Evolutionary conservation across 2,113 vertebrate species (phyloP), one percentile per base, ranked within the genome.

Genomic region (Thryonomys swinderianus): DNA sequence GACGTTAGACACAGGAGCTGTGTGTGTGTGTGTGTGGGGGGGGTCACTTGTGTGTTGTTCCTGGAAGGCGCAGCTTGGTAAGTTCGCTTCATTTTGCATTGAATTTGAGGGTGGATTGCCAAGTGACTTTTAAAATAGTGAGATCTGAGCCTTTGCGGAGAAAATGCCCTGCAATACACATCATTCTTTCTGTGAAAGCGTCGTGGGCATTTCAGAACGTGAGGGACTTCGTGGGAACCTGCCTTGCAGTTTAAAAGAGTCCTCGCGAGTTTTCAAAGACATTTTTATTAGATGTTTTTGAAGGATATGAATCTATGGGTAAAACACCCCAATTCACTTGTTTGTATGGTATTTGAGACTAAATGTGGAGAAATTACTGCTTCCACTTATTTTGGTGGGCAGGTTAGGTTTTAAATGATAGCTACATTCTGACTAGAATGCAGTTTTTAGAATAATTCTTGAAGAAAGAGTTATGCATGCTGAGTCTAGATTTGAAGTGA

Each of bases 61-160:
- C 73, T 86, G 95, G 85, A 96, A 97, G 80, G 87, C 57, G 66
- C 67, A 94, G 93, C 92, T 93, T 88, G 83, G 94, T 98, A 95
- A 98, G 96, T 95, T 89, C 57, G 73, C 42, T 86, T 85, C 55
- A 48, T 64, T 88, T 91, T 91, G 45, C 94, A 88, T 69, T 87
- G 85, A 82, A 96, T 90, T 94, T 94, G 83, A 94, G 97, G 91
- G 69, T 94, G 92, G 93, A 90, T 86, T n/a, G 80, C 12, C 86
- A 16, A 55, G 40, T 57, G 40, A 51, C 95, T 95, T 69, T 85
- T 90, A 93, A 88, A 74, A 64, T 92, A 42, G 12, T 95, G 51
- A 67, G 1, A 32, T 95, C 90, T 80, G 90, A 51, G 71, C 7
- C 25, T 16, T 64, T 88, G 78, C 32, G 91, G 84, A 93, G 85